Evolutionary conservation across 1,140 invertebrate species (phyloP).

Genomic region (Lepidotrigona ventralis): DNA sequence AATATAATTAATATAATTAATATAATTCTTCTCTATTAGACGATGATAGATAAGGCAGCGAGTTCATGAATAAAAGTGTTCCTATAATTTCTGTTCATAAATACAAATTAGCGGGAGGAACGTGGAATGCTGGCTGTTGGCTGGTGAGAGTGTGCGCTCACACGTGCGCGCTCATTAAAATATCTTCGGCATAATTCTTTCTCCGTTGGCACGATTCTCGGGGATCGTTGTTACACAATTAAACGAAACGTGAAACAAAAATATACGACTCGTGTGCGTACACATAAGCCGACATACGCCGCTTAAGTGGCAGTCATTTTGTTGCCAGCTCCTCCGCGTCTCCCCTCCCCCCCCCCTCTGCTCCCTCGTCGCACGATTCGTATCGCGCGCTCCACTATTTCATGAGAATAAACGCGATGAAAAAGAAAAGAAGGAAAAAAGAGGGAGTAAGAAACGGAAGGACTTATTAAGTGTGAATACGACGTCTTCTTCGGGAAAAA

Average conservation of each 20-base stretch:
- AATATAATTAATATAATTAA: slow-evolving; percentile 49
- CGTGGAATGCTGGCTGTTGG: not conserved
- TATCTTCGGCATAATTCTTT: slow-evolving; percentile 32
- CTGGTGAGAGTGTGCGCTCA: no score
- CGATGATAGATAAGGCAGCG: slow-evolving; percentile 11
- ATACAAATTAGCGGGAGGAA: slow-evolving; percentile 41
- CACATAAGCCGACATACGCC: not conserved
- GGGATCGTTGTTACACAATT: slow-evolving; percentile 27
- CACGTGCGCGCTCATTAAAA: slow-evolving; percentile 24
- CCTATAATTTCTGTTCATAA: slow-evolving; percentile 47
- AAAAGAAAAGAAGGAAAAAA: no score
- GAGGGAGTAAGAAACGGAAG: slow-evolving; percentile 6
- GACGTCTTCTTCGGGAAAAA: slow-evolving; percentile 3
- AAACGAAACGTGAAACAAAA: slow-evolving; percentile 2
- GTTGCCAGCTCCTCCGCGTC: slow-evolving; percentile 8
- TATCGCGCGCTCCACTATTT: not conserved
- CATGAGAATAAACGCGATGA: slow-evolving; percentile 16
- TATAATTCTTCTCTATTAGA: slow-evolving; percentile 49
- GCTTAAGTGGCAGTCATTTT: slow-evolving; percentile 25
- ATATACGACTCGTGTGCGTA: not conserved
- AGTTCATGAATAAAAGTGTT: slow-evolving; percentile 46
- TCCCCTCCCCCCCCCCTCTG: not conserved
- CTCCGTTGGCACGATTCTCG: slow-evolving; percentile 33
- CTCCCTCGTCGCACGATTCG: slow-evolving; percentile 9
- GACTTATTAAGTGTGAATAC: slow-evolving; percentile 31